These are phyloP conservation scores for Atrichornis clamosus DNA, from an alignment of 2,113 vertebrate genomes.

Conservation along the genomic window DNA sequence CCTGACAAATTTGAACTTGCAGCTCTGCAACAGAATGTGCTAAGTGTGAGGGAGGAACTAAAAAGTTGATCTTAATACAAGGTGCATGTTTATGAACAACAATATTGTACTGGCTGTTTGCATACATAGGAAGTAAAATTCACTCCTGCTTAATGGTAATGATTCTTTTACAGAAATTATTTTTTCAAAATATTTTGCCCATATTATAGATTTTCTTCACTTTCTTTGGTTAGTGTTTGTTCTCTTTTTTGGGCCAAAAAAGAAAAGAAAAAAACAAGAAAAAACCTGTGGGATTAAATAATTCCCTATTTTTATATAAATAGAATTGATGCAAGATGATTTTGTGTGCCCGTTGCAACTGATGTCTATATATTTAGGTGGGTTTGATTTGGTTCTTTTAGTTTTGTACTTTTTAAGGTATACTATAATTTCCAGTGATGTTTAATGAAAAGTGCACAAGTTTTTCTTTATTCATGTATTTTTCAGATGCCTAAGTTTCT, in stretches of 20 bases:
- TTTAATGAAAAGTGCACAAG: not conserved
- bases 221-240: not conserved
- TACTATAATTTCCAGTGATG: not conserved
- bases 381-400: not conserved
- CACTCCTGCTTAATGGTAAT: not conserved
- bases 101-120: not conserved
- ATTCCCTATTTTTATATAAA: not conserved
- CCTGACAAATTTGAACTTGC: conserved; percentile 13
- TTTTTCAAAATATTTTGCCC: not conserved
- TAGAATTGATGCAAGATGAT: not conserved
- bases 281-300: not conserved
- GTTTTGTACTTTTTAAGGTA: not conserved
- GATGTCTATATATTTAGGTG: not conserved
- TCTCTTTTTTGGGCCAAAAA: not conserved
- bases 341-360: not conserved
- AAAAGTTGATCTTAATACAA: not conserved
- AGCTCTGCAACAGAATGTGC: not conserved
- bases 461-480: not conserved
- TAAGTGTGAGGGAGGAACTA: not conserved
- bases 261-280: not conserved
- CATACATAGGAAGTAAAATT: not conserved
- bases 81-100: not conserved
- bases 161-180: not conserved
- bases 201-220: not conserved
- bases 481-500: not conserved